A percentile compares a stretch with the other conserved stretches of the same genome.
These are phyloP conservation scores for Brachionus plicatilis DNA, from an alignment of 1,140 invertebrate genomes.

Conservation along the genomic window DNA sequence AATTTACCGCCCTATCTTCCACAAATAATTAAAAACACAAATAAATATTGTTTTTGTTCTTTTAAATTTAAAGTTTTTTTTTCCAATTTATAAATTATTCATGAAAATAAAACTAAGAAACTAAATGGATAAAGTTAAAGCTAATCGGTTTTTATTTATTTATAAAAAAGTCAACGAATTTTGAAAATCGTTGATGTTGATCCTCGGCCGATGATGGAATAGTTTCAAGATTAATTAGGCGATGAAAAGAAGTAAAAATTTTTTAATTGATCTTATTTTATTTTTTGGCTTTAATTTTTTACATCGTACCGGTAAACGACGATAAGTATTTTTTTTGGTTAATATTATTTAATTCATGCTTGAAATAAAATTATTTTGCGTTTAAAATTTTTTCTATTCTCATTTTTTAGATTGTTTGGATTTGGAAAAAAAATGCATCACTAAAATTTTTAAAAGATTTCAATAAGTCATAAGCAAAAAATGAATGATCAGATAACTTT, in stretches of 20 bases:
- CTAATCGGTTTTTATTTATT: background rate
- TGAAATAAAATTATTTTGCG: background rate
- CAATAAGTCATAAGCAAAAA: too few species aligned
- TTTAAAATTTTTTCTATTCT: background rate
- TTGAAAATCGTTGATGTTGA: background rate
- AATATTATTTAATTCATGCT: background rate
- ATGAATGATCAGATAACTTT: too few species aligned
- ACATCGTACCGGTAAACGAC: background rate
- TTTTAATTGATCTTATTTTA: background rate
- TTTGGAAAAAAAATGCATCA: too few species aligned
- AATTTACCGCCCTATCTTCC: slow-evolving; percentile 39
- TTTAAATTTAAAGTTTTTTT: slow-evolving; percentile 4
- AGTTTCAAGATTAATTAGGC: background rate
- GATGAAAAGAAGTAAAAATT: background rate
- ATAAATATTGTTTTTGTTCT: background rate
- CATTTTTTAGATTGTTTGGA: background rate
- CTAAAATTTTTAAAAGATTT: too few species aligned
- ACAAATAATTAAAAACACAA: slow-evolving; percentile 10
- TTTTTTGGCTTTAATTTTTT: background rate
- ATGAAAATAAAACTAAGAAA: background rate
- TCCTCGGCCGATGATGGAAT: background rate
- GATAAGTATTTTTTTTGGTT: background rate
- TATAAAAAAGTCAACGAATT: background rate
- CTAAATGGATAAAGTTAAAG: background rate
- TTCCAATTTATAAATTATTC: slow-evolving; percentile 15